Percentiles rank a stretch among this genome's conserved stretches.
Evolutionary conservation across 2,113 vertebrate genomes (phyloP).

Genomic region (Pleuronectes platessa): DNA sequence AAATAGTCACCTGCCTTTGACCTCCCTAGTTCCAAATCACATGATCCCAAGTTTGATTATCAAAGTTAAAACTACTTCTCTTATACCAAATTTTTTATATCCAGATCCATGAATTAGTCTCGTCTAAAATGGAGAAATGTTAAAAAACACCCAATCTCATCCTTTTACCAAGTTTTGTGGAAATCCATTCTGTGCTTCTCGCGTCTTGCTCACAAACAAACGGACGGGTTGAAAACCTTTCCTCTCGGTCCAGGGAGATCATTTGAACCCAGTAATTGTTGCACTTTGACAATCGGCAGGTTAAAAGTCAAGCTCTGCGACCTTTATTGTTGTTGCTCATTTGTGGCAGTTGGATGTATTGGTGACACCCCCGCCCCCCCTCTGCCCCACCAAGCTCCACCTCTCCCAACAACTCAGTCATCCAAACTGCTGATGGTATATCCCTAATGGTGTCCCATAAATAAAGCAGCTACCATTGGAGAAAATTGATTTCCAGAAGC

Average conservation of each 20-base stretch:
- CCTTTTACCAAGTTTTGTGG: too few relatives aligned
- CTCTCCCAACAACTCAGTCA: slow-evolving; percentile 54
- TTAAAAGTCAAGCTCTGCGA: not conserved
- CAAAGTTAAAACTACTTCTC: slow-evolving; percentile 5
- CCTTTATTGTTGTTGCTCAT: slow-evolving; percentile 12
- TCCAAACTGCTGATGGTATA: slow-evolving; percentile 63
- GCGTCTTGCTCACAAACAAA: too few relatives aligned
- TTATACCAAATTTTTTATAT: too few relatives aligned
- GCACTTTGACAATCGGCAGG: not conserved
- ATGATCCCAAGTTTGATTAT: not conserved
- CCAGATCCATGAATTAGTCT: too few relatives aligned
- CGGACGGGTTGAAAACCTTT: too few relatives aligned
- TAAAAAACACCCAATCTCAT: too few relatives aligned
- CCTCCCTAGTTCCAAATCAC: not conserved
- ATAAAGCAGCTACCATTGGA: slow-evolving; percentile 70
- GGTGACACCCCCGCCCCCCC: slow-evolving; percentile 15
- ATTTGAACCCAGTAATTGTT: not conserved
- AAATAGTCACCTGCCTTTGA: slow-evolving; percentile 15
- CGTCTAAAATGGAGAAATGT: too few relatives aligned
- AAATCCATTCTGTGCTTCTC: too few relatives aligned
- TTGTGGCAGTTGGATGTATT: slow-evolving; percentile 38
- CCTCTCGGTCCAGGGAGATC: too few relatives aligned
- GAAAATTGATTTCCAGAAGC: slow-evolving; percentile 77
- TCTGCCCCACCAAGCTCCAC: slow-evolving; percentile 21
- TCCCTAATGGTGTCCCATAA: slow-evolving; percentile 74